Conservation (phyloP, 2,888 invertebrate genomes). For the Uropetala carovei region DNA sequence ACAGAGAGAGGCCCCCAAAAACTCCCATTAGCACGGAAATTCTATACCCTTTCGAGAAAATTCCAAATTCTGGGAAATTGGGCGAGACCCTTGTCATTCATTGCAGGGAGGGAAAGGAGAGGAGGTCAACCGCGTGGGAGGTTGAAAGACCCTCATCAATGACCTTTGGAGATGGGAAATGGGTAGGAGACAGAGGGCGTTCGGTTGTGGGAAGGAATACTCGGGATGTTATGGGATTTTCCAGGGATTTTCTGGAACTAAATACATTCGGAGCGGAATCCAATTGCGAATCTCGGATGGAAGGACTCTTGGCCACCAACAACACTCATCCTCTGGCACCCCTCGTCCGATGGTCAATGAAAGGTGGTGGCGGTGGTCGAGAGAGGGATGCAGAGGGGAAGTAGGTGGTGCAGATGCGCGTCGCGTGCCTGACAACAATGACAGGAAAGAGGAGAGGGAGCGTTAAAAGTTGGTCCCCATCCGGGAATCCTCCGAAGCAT, state of each 20-base stretch:
- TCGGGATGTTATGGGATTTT: neutral
- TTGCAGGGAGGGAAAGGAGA: neutral
- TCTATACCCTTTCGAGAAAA: conserved; percentile 13
- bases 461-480: too few species aligned
- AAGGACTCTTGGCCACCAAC: too few species aligned
- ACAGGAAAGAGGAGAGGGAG: too few species aligned
- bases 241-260: neutral
- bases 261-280: neutral
- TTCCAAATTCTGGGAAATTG: conserved; percentile 5
- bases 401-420: too few species aligned
- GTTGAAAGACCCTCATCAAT: neutral
- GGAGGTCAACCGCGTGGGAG: neutral
- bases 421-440: too few species aligned
- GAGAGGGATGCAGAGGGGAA: neutral
- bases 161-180: neutral
- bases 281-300: neutral
- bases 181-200: neutral
- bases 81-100: conserved; percentile 27
- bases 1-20: neutral
- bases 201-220: neutral
- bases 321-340: neutral
- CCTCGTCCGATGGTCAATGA: neutral
- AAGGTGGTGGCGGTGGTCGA: neutral
- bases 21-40: neutral
- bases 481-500: too few species aligned